Base-by-base conservation (phyloP, 2,888 invertebrate species). In the Acrobasis repandana region DNA sequence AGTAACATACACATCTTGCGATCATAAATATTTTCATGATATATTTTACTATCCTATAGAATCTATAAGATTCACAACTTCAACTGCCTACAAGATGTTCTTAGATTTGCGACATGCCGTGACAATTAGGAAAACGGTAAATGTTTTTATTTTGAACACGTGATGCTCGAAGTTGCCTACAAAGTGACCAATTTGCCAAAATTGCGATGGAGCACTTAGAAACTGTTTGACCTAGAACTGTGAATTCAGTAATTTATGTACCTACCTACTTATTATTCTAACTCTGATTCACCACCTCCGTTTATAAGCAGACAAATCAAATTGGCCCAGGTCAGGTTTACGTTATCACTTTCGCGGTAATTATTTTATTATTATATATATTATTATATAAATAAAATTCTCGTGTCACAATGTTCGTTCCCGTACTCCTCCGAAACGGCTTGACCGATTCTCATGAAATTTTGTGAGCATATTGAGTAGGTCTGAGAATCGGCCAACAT, bases 161-260 rank as follows among this genome's bases (percentile, higher is more conserved):
- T 6, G 48, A 47, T 34, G 48, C 34, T 47, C 16, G 18, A 56
- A 46, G 48, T 52, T 20, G 48, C 18, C 48, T 58, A 34, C 48
- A 58, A 58, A 58, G 33, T 58, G 57, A 47, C 57, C 57, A 58
- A 58, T 58, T 58, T 58, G 47, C 34, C 16, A 58, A 47, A 57
- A 57, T 58, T 58, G 16, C 48, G 16, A 16, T 47, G 47, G 14
- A 57, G n/a, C 57, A 57, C 57, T 48, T 58, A 58, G 48, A 49
- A 58, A 58, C 57, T 33, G 34, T 58, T 58, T 48, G 57, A 58
- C 57, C 57, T 58, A 48, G 57, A 58, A 58, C 48, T 5, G 16
- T 11, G 28, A 28, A 33, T 47, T 57, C 28, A 57, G 47, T 47
- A 57, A 46, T 33, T 47, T 11, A 36, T 47, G 57, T 33, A 28